phyloP scores from a whole-genome alignment of 2,113 vertebrate genomes.

The Candoia aspera region DNA sequence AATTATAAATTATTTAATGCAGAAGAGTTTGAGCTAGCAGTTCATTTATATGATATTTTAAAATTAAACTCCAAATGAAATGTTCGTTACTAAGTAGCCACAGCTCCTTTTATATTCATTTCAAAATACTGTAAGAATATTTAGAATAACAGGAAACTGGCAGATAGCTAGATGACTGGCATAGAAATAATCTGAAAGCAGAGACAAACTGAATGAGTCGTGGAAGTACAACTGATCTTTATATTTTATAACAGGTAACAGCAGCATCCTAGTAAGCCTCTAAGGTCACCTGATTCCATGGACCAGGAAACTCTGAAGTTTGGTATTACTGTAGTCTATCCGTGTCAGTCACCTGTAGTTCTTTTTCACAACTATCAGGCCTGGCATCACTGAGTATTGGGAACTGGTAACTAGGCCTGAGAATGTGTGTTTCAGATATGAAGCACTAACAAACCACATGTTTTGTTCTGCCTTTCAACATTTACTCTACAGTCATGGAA shows the following conservation, averaged over 20 bases:
- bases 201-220: not conserved
- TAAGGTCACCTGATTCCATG: too few species aligned
- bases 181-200: not conserved
- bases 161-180: not conserved
- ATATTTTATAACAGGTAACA: too few species aligned
- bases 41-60: too few species aligned
- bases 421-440: too few species aligned
- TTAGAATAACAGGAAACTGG: not conserved
- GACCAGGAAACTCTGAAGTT: not conserved
- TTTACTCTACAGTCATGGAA: not conserved
- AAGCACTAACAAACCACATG: not conserved
- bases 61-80: too few species aligned
- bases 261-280: too few species aligned
- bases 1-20: too few species aligned
- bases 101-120: too few species aligned
- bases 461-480: not conserved
- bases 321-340: not conserved
- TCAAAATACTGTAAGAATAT: too few species aligned
- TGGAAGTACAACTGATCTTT: not conserved
- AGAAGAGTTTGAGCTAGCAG: too few species aligned
- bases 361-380: fast-evolving
- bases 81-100: too few species aligned
- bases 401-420: not conserved
- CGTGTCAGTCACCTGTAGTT: not conserved
- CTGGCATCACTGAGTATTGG: not conserved